phyloP scores from a whole-genome alignment of 2,113 vertebrate genomes.

The Marmota monax region DNA sequence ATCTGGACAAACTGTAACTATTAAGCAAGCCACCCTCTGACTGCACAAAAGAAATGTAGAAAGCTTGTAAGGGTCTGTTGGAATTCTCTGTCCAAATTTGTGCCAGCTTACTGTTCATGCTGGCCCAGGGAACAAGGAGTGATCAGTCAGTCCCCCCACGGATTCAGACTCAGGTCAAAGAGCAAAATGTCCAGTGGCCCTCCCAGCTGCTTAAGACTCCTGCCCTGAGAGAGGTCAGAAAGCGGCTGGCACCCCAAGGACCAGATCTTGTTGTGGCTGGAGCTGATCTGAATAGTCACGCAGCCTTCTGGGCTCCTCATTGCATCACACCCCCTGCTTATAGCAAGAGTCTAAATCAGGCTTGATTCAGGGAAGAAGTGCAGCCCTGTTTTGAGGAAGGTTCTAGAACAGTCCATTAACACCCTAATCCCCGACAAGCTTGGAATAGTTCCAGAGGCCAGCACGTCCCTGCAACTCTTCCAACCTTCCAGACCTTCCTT shows the following conservation, averaged over 20 bases:
- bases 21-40: background rate
- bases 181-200: rapidly evolving
- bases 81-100: background rate
- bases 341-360: background rate
- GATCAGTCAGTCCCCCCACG: rapidly evolving
- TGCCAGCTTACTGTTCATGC: rapidly evolving
- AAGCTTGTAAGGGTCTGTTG: too few species aligned
- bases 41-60: background rate
- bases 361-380: background rate
- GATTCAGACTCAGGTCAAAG: background rate
- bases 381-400: background rate
- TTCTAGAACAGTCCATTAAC: background rate
- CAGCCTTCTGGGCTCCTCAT: too few species aligned
- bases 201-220: background rate
- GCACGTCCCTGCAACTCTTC: background rate
- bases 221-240: background rate
- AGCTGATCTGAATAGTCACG: too few species aligned
- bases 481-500: background rate
- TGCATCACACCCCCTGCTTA: background rate
- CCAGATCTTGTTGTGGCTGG: too few species aligned
- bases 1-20: background rate
- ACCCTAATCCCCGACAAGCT: background rate
- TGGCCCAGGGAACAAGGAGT: background rate
- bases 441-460: background rate
- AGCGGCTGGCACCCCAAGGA: rapidly evolving